Base-by-base conservation (phyloP, 2,113 vertebrate genomes). In the Dipodomys ordii region DNA sequence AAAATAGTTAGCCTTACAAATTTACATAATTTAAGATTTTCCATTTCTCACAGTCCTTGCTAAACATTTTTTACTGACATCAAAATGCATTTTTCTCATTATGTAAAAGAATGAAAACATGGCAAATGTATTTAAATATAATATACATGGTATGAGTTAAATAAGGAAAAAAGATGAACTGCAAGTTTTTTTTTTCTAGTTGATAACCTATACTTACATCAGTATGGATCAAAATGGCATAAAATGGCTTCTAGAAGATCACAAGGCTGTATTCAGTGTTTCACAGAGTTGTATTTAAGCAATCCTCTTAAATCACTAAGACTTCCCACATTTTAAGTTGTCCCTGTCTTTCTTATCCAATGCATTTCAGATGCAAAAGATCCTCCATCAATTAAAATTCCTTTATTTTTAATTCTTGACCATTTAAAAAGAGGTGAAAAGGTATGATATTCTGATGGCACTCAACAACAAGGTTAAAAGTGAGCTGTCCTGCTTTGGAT, bases 21-120 rank as follows among this genome's bases (percentile, higher is more conserved):
- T 57, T 57, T 60, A 92, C 53, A 92, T 77, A 82, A 79, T 53
- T 93, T 88, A 89, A 83, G 30, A 73, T 25, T 90, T 94, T 46
- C 35, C 30, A 86, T 86, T 93, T 91, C 27, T 19, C 32, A 83
- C 18, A 62, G 57, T 32, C 80, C 49, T 93, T 82, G 12, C 20
- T 89, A 87, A 79, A 32, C 60, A 67, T 78, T 32, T 60, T 93
- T 92, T 89, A 53, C 23, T 83, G 57, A 91, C 72, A 91, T 91
- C 68, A 91, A 94, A 94, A 94, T 57, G 53, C 3, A 2, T 23
- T 46, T 90, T 81, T 57, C 62, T 79, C 20, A 35, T 94, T 95
- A 91, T 28, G 16, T 62, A 87, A 87, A 93, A 84, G 67, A 93
- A 80, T 83, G 68, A 95, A 44, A 72, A 83, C 30, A 0, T 83